phyloP scores from a whole-genome alignment of 2,888 invertebrate genomes.

The Ecliptopera silaceata region DNA sequence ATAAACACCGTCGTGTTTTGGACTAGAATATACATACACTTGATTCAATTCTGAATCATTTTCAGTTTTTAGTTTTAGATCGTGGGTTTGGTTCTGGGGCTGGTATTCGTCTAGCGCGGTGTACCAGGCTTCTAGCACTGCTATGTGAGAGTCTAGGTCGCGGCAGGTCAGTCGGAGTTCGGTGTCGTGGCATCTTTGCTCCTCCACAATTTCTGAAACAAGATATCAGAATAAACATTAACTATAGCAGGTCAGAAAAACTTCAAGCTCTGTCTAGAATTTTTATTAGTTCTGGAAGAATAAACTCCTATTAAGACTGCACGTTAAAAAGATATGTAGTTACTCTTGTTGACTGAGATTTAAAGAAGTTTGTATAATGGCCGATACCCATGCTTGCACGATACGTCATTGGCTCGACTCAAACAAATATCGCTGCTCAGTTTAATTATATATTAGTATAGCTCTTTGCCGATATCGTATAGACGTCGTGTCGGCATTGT shows the following conservation, averaged over 20 bases:
- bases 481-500: too few species aligned
- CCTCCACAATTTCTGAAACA: slow-evolving; percentile 86
- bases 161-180: slow-evolving; percentile 85
- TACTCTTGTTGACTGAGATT: too few species aligned
- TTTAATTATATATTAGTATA: too few species aligned
- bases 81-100: slow-evolving; percentile 47
- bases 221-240: not conserved
- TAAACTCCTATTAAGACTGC: not conserved
- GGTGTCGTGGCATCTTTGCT: slow-evolving; percentile 84
- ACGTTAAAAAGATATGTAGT: too few species aligned
- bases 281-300: not conserved
- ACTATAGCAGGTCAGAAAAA: not conserved
- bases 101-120: slow-evolving; percentile 61
- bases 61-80: slow-evolving; percentile 59
- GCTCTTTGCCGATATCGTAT: too few species aligned
- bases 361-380: too few species aligned
- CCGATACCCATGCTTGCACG: too few species aligned
- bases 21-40: slow-evolving; percentile 76
- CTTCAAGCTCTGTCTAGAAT: not conserved
- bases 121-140: slow-evolving; percentile 85
- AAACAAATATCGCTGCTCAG: too few species aligned
- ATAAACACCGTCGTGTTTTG: slow-evolving; percentile 73
- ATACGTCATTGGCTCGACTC: too few species aligned
- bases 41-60: slow-evolving; percentile 71
- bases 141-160: slow-evolving; percentile 84